Percentiles rank a stretch among this genome's conserved stretches.
Conservation (phyloP, 2,888 invertebrate species). For the Campoplex capitator region DNA sequence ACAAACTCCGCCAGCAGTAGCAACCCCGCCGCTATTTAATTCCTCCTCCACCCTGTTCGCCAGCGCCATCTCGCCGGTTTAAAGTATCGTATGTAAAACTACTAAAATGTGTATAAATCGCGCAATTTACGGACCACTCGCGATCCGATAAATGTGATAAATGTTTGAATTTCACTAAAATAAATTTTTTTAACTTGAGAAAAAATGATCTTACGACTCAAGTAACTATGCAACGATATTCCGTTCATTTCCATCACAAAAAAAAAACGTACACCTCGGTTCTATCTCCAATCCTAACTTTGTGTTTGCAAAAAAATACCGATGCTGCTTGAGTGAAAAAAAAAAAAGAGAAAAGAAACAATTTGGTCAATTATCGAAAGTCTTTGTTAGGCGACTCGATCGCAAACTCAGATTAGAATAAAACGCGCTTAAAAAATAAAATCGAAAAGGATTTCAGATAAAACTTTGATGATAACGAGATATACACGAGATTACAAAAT, state of each 20-base stretch:
- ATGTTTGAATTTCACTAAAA: neutral
- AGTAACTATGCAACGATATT: no score
- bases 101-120: neutral
- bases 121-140: neutral
- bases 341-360: slow-evolving; percentile 36
- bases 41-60: neutral
- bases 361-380: neutral
- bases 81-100: neutral
- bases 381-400: neutral
- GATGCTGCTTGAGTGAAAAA: slow-evolving; percentile 39
- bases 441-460: neutral
- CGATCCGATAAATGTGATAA: neutral
- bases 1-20: neutral
- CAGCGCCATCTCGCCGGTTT: neutral
- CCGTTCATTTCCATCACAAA: no score
- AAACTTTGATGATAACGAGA: neutral
- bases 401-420: neutral
- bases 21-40: neutral
- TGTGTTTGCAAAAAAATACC: neutral
- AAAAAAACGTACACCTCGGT: no score
- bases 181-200: neutral
- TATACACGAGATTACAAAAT: neutral
- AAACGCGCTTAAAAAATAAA: neutral
- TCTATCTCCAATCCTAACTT: neutral
- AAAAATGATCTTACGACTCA: neutral